A percentile compares a stretch with the other conserved stretches of the same genome.
Conservation (phyloP, 1,140 invertebrate genomes). For the Pentalonia nigronervosa region DNA sequence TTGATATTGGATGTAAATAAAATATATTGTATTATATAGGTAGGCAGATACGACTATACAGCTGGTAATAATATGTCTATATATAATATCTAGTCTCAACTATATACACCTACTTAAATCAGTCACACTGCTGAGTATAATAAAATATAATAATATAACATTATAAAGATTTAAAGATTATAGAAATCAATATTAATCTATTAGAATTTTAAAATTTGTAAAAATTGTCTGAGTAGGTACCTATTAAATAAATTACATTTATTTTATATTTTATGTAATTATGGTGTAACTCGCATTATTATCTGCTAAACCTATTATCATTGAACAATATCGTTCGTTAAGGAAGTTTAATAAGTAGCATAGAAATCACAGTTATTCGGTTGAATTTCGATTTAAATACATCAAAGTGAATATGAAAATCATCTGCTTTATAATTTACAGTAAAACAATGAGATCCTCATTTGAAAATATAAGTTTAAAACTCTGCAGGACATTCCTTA, state of each 20-base stretch:
- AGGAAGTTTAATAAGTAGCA: not conserved
- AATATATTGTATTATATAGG: too few species aligned
- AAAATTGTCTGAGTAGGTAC: not conserved
- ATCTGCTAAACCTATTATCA: not conserved
- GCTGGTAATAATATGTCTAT: not conserved
- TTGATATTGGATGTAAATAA: not conserved
- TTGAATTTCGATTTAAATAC: not conserved
- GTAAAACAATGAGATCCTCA: not conserved
- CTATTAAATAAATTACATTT: not conserved
- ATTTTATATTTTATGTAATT: not conserved
- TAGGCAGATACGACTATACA: not conserved
- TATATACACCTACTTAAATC: not conserved
- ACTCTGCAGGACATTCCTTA: not conserved
- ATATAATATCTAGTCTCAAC: not conserved
- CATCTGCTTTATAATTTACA: not conserved
- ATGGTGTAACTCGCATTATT: not conserved
- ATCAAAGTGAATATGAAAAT: not conserved
- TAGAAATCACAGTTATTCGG: not conserved
- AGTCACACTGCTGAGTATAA: not conserved
- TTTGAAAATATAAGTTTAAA: not conserved
- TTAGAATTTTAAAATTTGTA: not conserved
- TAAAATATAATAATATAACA: too few species aligned
- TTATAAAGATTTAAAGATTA: not conserved
- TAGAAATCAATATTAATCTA: slow-evolving; percentile 13
- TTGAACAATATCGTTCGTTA: not conserved